phyloP scores from a whole-genome alignment of 2,797 vertebrate species.

The Sebastiscus tertius region DNA sequence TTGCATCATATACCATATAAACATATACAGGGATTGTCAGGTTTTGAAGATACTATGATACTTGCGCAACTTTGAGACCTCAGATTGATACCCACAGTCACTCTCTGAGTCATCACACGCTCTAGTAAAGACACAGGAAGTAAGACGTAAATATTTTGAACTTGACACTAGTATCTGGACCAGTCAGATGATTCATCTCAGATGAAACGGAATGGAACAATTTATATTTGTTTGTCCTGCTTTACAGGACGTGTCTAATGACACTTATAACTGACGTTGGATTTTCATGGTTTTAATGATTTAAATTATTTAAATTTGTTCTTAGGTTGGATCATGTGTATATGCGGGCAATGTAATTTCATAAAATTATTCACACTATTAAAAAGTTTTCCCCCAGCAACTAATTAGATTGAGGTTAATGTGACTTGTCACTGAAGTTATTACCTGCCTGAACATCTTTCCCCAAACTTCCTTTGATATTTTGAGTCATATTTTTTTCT shows the following conservation, averaged over 20 bases:
- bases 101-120: slow-evolving; percentile 53
- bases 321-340: background rate
- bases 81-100: slow-evolving; percentile 21
- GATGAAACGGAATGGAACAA: background rate
- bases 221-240: background rate
- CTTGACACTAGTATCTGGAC: background rate
- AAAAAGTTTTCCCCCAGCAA: background rate
- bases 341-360: background rate
- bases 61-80: background rate
- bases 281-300: background rate
- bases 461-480: background rate
- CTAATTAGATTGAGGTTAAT: background rate
- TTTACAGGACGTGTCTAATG: background rate
- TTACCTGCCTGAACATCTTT: background rate
- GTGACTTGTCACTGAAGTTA: background rate
- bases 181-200: slow-evolving; percentile 52
- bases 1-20: background rate
- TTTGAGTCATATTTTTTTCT: background rate
- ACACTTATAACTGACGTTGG: background rate
- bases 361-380: background rate
- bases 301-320: background rate
- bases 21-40: background rate
- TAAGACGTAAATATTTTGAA: background rate
- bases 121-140: background rate
- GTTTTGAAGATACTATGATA: background rate